phyloP scores from a whole-genome alignment of 2,888 invertebrate species.

The Chalcosyrphus nemorum region DNA sequence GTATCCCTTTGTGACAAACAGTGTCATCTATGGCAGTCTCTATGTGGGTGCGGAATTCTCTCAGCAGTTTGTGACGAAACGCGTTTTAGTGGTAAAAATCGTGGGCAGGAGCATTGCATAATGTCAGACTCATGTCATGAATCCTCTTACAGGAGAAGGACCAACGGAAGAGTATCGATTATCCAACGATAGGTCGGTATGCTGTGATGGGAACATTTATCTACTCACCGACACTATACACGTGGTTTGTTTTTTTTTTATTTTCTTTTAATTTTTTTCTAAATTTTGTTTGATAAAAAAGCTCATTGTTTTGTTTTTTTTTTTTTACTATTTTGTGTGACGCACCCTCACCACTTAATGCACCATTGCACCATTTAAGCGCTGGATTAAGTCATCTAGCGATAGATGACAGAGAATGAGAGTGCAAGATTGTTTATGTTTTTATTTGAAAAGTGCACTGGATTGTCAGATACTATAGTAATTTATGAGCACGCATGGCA shows the following conservation, averaged over 20 bases:
- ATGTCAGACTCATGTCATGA: constrained; percentile 4
- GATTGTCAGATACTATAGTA: constrained; percentile 15
- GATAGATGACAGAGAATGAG: background rate
- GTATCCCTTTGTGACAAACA: constrained; percentile 84
- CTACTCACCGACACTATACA: constrained; percentile 85
- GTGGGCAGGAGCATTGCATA: constrained; percentile 25
- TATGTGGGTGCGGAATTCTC: constrained; percentile 91
- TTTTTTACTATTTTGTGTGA: constrained; percentile 6
- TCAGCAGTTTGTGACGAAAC: constrained; percentile 88
- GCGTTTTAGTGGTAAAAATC: constrained; percentile 84
- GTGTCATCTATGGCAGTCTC: constrained; percentile 88
- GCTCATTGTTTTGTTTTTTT: constrained; percentile 41
- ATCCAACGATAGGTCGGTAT: constrained; percentile 84
- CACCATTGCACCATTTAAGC: constrained; percentile 36
- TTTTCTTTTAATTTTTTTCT: constrained; percentile 1
- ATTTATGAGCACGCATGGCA: constrained; percentile 42
- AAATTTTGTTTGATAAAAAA: background rate
- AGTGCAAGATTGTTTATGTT: constrained; percentile 28
- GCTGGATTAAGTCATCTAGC: constrained; percentile 2
- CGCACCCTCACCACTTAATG: constrained; percentile 29
- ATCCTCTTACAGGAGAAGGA: constrained; percentile 52
- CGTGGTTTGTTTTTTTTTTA: constrained; percentile 83
- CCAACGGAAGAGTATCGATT: constrained; percentile 82
- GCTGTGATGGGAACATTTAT: constrained; percentile 85
- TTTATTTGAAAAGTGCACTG: constrained; percentile 2